Base-by-base conservation (phyloP, 2,888 invertebrate genomes). In the Uropetala carovei region DNA sequence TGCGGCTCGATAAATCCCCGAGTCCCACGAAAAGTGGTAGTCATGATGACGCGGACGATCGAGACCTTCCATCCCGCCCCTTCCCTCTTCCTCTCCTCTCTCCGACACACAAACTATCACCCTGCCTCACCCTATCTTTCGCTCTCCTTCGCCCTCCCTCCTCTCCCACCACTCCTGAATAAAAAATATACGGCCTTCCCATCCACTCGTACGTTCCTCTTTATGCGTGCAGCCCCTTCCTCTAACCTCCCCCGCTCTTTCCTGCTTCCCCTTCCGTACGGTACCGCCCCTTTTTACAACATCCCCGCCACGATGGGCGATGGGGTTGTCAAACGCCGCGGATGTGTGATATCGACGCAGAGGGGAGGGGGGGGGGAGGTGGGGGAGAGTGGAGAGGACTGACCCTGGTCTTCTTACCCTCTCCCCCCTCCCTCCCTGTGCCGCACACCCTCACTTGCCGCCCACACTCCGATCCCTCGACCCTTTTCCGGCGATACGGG, bases 21-120 rank as follows among this genome's bases (percentile, higher is more conserved):
- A 86, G 86, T 86, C 60, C 89, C 89, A n/a, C 68, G 89, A 89
- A 89, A 89, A 89, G 89, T 89, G 89, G 89, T 89, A 68, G 89
- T 89, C 89, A 89, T 43, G 64, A 89, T 89, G 89, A 89, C 89
- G 89, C 89, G 89, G 30, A 18, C 14, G 60, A 64, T 64, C 60
- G 83, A 57, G 83, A 83, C 83, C 83, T 83, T 83, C 83, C 83
- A 83, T 56, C 83, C 18, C n/a, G 30, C n/a, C 16, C 16, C 30
- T 5, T 30, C 89, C 18, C 27, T 16, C 43, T 18, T 56, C 84
- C 16, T 18, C 18, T 75, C 18, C 22, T 22, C 43, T 83, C 30
- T 13, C 18, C 83, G 0, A 1, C 82, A 43, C 43, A 43, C 83
- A n/a, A 83, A n/a, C 56, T 13, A 43, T 13, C 30, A 27, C 30